These are phyloP conservation scores for Myodes glareolus DNA, from an alignment of 2,113 vertebrate genomes.

Conservation along the genomic window DNA sequence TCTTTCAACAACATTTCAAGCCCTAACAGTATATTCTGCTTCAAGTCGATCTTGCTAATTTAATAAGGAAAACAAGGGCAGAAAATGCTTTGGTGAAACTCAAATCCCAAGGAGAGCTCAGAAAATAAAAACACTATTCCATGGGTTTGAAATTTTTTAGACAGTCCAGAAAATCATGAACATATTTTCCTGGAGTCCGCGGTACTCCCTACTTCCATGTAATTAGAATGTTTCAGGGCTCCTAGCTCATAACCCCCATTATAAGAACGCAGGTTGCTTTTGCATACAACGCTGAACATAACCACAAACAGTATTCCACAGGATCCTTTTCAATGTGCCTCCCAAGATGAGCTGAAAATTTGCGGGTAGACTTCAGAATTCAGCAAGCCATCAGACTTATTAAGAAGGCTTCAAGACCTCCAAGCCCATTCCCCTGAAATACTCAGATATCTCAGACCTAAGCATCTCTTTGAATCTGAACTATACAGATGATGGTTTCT, in stretches of 20 bases:
- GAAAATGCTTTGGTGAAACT: slow-evolving; percentile 72
- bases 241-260: neutral
- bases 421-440: neutral
- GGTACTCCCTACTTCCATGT: neutral
- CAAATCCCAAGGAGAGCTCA: slow-evolving; percentile 70
- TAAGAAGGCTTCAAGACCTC: neutral
- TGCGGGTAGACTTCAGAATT: neutral
- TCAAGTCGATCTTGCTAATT: slow-evolving; percentile 74
- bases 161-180: slow-evolving; percentile 73
- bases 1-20: slow-evolving; percentile 71
- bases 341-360: neutral
- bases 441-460: neutral
- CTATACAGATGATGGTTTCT: neutral
- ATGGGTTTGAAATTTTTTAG: slow-evolving; percentile 73
- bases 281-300: neutral
- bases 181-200: slow-evolving; percentile 50
- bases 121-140: slow-evolving; percentile 77
- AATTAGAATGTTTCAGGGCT: neutral
- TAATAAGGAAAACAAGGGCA: slow-evolving; percentile 75
- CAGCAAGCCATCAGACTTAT: neutral
- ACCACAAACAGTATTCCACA: neutral
- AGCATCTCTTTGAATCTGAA: neutral
- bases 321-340: neutral
- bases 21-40: slow-evolving; percentile 57
- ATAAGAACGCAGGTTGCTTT: neutral